Evolutionary conservation across 2,113 vertebrate genomes (phyloP).

Genomic region (Tragelaphus strepsiceros): DNA sequence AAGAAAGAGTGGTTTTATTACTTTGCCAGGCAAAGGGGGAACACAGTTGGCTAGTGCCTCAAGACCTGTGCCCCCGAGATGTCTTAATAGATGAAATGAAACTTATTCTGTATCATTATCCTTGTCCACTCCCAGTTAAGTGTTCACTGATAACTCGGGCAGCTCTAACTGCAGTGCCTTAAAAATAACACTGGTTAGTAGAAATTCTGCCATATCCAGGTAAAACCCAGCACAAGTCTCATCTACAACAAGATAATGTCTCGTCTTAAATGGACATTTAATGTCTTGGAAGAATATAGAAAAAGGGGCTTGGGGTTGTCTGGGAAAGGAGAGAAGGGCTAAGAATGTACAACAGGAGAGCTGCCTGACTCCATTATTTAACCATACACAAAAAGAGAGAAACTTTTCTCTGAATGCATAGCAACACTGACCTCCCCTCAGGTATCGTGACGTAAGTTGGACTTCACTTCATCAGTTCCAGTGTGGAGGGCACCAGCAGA

Average conservation of each 20-base stretch:
- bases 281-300: neutral
- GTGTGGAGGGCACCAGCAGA: neutral
- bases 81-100: neutral
- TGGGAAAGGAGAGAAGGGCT: neutral
- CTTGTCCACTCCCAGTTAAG: neutral
- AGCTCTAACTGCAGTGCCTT: neutral
- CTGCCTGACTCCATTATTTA: neutral
- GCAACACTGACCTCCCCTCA: neutral
- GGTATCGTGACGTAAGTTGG: neutral
- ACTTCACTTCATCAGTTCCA: neutral
- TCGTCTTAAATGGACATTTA: neutral
- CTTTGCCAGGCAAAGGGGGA: neutral
- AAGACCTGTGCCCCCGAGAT: neutral
- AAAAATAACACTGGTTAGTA: neutral
- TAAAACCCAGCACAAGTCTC: neutral
- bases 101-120: neutral
- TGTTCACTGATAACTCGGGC: neutral
- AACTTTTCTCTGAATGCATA: neutral
- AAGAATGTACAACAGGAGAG: neutral
- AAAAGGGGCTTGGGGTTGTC: neutral
- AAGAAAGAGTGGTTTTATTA: neutral
- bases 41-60: neutral
- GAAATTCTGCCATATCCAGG: neutral
- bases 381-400: neutral
- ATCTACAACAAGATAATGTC: neutral